Evolutionary conservation across 2,888 invertebrate species (phyloP).

Genomic region (Lagria hirta): DNA sequence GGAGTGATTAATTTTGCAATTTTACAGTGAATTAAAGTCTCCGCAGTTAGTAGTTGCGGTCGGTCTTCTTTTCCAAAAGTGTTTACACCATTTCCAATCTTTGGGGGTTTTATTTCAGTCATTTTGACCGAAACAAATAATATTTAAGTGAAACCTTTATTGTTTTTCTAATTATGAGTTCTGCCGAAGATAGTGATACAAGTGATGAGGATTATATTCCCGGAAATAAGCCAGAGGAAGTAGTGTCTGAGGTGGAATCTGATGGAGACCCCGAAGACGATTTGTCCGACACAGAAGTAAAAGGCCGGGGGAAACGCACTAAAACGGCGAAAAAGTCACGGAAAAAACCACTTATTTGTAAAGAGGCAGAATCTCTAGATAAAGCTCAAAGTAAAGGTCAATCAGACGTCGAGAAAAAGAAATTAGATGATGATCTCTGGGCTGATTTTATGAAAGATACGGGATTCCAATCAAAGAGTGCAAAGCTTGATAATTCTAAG

Average conservation of each 20-base stretch:
- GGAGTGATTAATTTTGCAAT: no score
- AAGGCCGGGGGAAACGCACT: conserved; percentile 39
- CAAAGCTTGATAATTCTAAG: conserved; percentile 13
- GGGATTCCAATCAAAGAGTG: conserved; percentile 53
- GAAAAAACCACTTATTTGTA: conserved; percentile 38
- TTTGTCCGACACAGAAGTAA: conserved; percentile 56
- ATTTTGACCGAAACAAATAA: no score
- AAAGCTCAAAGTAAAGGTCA: conserved; percentile 2
- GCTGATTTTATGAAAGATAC: conserved; percentile 76
- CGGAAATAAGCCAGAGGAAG: conserved; percentile 60
- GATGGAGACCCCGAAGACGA: conserved; percentile 64
- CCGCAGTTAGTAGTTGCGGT: no score
- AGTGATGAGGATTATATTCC: conserved; percentile 81
- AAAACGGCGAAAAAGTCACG: conserved; percentile 38
- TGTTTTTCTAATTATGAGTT: no score
- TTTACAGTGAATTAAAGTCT: no score
- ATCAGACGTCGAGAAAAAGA: conserved; percentile 67
- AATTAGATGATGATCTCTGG: conserved; percentile 76
- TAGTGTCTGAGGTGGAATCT: conserved; percentile 68
- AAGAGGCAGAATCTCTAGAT: conserved; percentile 19
- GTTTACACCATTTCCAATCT: no score
- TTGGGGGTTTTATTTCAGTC: no score
- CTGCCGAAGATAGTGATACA: conserved; percentile 69
- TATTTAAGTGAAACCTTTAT: no score
- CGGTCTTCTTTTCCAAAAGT: no score